Evolutionary conservation across 2,888 invertebrate species (phyloP), one percentile per base, ranked within the genome.

Genomic region (Pomacea canaliculata): DNA sequence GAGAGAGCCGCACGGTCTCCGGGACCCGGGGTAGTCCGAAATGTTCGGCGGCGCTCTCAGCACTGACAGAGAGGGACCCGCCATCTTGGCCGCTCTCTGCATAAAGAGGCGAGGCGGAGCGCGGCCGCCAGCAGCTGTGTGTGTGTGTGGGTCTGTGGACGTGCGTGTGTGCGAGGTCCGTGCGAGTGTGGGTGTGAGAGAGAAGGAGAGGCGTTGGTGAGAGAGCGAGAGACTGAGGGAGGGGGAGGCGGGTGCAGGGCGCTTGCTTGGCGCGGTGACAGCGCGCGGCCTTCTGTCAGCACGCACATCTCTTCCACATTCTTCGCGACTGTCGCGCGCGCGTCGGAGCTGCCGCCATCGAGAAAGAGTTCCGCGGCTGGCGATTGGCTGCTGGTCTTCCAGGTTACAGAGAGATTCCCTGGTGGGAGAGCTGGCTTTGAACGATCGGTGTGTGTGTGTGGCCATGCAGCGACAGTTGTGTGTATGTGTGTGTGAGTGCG

Each of bases 51-150:
- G 23, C 27, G 27, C 27, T 27, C 23, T 23, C 63, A 19, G 63
- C 27, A 27, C 68, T 68, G 23, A 27, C 19, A 4, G 27, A 19
- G 18, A 19, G 27, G 13, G 37, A 10, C 37, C 67, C 73, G 73
- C 73, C 73, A 73, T 73, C 19, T 73, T 73, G 73, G 49, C 68
- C 59, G 67, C n/a, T 69, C 69, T 27, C 56, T 48, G 73, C 73
- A 73, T 73, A 73, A 73, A 69, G 67, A 73, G 73, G 60, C 68
- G 62, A 19, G 23, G 49, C 49, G 48, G 49, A 69, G 49, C 69
- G 46, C 49, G 10, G 63, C 10, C 63, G 10, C 10, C 9, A 37
- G 37, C 5, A 12, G 3, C 13, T 68, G 68, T 68, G 19, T 68
- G 68, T 37, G 48, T 68, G 68, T 37, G 68, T 68, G 68, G 2